Conservation (phyloP, 2,888 invertebrate species). For the Scotopteryx bipunctaria region DNA sequence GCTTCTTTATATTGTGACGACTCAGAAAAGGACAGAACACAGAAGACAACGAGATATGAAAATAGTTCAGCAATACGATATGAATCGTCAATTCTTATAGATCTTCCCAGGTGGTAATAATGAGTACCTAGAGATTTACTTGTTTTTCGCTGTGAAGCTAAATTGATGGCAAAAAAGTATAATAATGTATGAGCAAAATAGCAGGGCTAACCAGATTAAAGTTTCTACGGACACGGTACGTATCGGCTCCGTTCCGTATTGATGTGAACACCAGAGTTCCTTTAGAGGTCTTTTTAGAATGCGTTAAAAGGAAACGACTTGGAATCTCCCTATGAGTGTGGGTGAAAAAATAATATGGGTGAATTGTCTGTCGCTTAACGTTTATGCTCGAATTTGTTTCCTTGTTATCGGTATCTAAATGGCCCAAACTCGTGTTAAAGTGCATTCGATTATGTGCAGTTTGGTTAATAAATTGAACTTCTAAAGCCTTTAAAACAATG, state of each 20-base stretch:
- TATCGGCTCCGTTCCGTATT: conserved; percentile 3
- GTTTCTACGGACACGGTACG: no score
- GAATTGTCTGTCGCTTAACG: conserved; percentile 42
- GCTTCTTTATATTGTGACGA: conserved; percentile 20
- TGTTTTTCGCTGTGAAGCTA: no score
- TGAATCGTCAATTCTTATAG: no score
- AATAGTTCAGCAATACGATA: no score
- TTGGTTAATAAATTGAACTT: conserved; percentile 10
- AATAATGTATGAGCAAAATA: no score
- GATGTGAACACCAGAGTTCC: conserved; percentile 3
- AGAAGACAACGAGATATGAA: no score
- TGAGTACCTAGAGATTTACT: no score
- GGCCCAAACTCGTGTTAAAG: conserved; percentile 31
- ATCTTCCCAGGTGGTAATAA: no score
- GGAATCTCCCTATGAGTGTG: conserved; percentile 54
- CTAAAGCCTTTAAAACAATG: no score
- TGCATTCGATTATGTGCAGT: conserved; percentile 30
- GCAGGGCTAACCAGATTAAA: no score
- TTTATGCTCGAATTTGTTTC: conserved; percentile 43
- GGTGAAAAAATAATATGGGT: conserved; percentile 58
- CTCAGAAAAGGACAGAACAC: conserved; percentile 15
- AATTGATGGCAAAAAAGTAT: no score
- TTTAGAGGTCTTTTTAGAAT: conserved; percentile 60
- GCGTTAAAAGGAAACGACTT: conserved; percentile 66
- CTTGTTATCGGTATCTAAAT: conserved; percentile 40